Conservation (phyloP, 2,888 invertebrate species). For the Plemyria rubiginata region DNA sequence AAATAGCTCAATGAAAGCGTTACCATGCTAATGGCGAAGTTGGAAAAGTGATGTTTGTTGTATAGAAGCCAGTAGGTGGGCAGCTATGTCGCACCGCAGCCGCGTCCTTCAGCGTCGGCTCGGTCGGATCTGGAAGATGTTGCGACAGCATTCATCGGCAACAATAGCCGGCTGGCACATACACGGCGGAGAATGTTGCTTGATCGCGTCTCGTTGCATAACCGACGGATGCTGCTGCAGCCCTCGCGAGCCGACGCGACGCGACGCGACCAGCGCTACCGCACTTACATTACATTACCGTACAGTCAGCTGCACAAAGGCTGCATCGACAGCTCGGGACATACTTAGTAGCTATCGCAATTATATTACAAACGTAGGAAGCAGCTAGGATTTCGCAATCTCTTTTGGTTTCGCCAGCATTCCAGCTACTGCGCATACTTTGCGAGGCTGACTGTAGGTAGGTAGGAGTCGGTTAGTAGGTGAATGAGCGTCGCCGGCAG, state of each 20-base stretch:
- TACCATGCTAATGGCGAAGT: background rate
- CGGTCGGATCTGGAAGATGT: background rate
- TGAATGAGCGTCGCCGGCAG: conserved; percentile 1
- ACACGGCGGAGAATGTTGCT: background rate
- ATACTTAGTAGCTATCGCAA: too few relatives aligned
- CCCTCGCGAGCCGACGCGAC: conserved; percentile 5
- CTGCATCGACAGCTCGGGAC: background rate
- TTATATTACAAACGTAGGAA: too few relatives aligned
- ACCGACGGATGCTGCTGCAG: conserved; percentile 9
- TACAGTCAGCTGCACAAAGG: background rate
- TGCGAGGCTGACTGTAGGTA: conserved; percentile 5
- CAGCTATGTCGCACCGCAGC: too few relatives aligned
- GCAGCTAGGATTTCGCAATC: too few relatives aligned
- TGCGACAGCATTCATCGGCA: conserved; percentile 8
- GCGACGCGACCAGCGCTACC: background rate
- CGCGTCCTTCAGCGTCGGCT: background rate
- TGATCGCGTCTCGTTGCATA: conserved; percentile 6
- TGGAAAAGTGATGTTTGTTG: too few relatives aligned
- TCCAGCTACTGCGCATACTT: background rate
- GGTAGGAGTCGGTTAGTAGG: conserved; percentile 6
- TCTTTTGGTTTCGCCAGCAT: too few relatives aligned
- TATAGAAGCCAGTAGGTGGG: too few relatives aligned
- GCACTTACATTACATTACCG: too few relatives aligned
- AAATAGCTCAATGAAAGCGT: background rate
- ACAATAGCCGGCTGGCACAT: conserved; percentile 1